Evolutionary conservation across 2,113 vertebrate genomes (phyloP), one percentile per base, ranked within the genome.

Genomic region (Megaptera novaeangliae): DNA sequence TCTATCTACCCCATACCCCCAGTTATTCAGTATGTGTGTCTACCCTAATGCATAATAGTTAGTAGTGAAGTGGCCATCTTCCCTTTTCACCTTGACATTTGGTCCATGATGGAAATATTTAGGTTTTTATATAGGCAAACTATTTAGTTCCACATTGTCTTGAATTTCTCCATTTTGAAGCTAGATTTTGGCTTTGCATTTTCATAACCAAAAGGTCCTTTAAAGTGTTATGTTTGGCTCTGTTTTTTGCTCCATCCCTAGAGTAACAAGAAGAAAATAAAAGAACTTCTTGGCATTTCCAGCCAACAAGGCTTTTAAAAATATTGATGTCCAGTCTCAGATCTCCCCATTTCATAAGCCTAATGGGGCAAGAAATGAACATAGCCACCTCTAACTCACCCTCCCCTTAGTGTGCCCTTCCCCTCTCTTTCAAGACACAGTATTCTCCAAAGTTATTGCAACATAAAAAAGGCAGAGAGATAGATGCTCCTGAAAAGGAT

Each of bases 261-360:
- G 7, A 88, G 21, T n/a, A 81, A 87, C 11, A 92, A 95, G 7
- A 59, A 68, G 34, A 4, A 69, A 11, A 49, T 41, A 64, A 88
- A 49, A 23, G 46, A n/a, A 6, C 52, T 41, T 34, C 7, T 71
- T 90, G 87, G 29, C 25, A 87, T 77, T 90, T 94, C 71, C 81
- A 93, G 84, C 91, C 96, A 94, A 44, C 9, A 95, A 94, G 87
- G 39, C 88, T 97, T 97, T 97, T 95, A 83, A 93, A 97, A 96
- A 94, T 93, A 96, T 89, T 89, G 71, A 87, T 95, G 39, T 66
- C 44, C 36, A 89, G 41, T 57, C 36, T 95, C 41, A 25, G 25
- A 71, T 93, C 68, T 41, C 52, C 31, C 41, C 25, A 59, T 17
- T 96, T 93, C 82, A 87, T 96, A 96, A 98, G 52, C 81, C 55